Base-by-base conservation (phyloP, 2,113 vertebrate species). In the Ia io region DNA sequence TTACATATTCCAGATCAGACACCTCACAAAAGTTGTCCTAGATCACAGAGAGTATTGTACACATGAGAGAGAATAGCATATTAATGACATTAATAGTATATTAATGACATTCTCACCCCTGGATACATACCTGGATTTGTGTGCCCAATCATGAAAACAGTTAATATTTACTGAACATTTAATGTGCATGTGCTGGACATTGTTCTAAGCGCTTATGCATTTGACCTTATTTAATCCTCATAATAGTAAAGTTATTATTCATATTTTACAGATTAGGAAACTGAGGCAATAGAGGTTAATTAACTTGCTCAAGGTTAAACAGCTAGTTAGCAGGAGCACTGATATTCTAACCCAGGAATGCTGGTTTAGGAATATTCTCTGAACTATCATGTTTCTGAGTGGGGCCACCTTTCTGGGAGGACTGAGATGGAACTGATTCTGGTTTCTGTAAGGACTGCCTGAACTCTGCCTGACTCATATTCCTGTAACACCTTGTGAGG, bases 191-290 rank as follows among this genome's bases (percentile, higher is more conserved):
- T n/a, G 22, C n/a, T 47, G 25, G 59, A 84, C 22, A 69, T 59
- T n/a, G 17, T 82, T 71, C 12, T 74, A 67, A 61, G 71, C 28
- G 44, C 7, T 17, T 42, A 32, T 37, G 78, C 12, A 42, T 53
- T 40, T 78, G 42, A 92, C 88, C n/a, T 84, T 32, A 92, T 80
- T 77, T 35, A 95, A 42, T 53, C 51, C 25, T 93, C 53, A 67
- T 35, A 69, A 82, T 23, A 56, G 51, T 76, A 30, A 9, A 53
- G 35, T 69, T 67, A 70, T 65, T 59, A 73, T 49, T 92, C 73
- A 10, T 77, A 42, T 88, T 91, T 95, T 91, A 69, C 18, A 76
- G 51, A 61, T 88, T 89, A 87, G 35, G 78, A 87, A 96, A 91
- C 42, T 25, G 69, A 96, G 83, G 42, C 65, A 88, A 32, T n/a